phyloP scores from a whole-genome alignment of 2,888 invertebrate genomes.

The Diachrysia chrysitis region DNA sequence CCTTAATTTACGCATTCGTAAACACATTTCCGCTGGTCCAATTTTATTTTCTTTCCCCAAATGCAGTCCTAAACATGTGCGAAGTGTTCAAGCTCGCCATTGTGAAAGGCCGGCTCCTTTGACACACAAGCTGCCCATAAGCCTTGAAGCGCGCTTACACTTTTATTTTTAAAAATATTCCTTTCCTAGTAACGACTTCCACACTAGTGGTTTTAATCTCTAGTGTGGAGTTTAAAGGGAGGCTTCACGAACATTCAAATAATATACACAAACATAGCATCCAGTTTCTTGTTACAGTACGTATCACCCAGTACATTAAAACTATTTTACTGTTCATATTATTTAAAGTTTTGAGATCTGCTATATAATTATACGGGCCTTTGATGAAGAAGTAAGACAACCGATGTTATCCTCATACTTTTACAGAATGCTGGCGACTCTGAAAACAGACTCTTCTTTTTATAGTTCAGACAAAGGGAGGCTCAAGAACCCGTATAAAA shows the following conservation, averaged over 20 bases:
- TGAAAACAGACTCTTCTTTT: not conserved
- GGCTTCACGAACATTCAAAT: too few relatives aligned
- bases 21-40: not conserved
- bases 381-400: conserved; percentile 1
- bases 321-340: too few relatives aligned
- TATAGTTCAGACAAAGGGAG: not conserved
- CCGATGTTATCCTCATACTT: conserved; percentile 1
- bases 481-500: not conserved
- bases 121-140: not conserved
- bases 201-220: too few relatives aligned
- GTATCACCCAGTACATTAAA: too few relatives aligned
- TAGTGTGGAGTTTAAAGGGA: too few relatives aligned
- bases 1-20: not conserved
- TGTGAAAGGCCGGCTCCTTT: not conserved
- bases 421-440: not conserved
- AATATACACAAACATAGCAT: too few relatives aligned
- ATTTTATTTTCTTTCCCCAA: not conserved
- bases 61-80: not conserved
- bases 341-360: not conserved
- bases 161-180: not conserved
- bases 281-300: too few relatives aligned
- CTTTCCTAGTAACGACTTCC: not conserved
- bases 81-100: not conserved
- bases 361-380: conserved; percentile 1
- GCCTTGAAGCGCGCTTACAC: not conserved